Evolutionary conservation across 2,113 vertebrate species (phyloP).

Genomic region (Micromys minutus): DNA sequence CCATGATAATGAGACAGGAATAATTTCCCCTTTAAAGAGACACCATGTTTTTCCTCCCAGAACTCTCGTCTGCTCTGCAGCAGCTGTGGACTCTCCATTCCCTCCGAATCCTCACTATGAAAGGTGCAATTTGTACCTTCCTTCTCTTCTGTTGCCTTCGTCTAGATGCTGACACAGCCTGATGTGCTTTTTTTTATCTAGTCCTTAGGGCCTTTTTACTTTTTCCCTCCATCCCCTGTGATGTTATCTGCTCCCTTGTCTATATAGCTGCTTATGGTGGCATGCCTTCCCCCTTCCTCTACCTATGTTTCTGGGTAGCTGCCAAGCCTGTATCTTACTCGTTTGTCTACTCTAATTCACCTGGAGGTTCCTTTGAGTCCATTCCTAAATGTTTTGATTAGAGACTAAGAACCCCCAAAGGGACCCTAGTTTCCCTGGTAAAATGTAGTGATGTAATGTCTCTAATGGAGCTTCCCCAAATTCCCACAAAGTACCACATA

Average conservation of each 20-base stretch:
- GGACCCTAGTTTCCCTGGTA: neutral
- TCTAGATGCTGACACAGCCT: neutral
- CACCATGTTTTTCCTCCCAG: neutral
- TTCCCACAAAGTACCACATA: neutral
- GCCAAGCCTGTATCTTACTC: neutral
- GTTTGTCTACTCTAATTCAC: neutral
- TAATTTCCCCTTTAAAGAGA: neutral
- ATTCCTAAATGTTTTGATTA: neutral
- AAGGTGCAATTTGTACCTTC: neutral
- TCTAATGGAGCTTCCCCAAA: neutral
- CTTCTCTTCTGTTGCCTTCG: neutral
- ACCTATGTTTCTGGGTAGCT: neutral
- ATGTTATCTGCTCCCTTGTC: neutral
- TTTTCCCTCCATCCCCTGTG: rapidly evolving
- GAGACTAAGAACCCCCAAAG: neutral
- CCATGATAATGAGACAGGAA: too few species aligned
- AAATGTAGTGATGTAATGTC: neutral
- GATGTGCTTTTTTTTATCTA: neutral
- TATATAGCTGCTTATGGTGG: neutral
- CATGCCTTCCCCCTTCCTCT: neutral
- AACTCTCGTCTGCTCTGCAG: neutral
- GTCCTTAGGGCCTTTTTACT: neutral
- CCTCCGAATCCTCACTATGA: neutral
- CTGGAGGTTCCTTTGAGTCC: neutral
- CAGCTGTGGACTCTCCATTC: too few species aligned